Base-by-base conservation (phyloP, 2,888 invertebrate species). In the Drosophila bunnanda region DNA sequence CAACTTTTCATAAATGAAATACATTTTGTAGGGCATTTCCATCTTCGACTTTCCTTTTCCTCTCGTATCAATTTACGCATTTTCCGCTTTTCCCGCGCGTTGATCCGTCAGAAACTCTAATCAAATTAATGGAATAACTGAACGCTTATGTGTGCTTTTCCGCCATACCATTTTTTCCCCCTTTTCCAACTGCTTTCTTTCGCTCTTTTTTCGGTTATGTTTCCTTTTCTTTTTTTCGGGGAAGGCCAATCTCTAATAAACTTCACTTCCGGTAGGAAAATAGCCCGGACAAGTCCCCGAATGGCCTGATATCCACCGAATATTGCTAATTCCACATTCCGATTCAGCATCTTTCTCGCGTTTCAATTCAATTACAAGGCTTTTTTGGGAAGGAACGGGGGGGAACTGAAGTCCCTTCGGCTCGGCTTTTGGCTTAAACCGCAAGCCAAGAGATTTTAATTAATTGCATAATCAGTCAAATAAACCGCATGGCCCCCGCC, bases 391-490 rank as follows among this genome's bases (percentile, higher is more conserved):
- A 12, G 25, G 25, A 4, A 25, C 2, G 8, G 25, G 2, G 32
- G 17, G 30, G 5, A 17, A 36, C 13, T 38, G 17, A 17, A 48
- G 28, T 43, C 41, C 36, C 55, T n/a, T 17, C 32, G 28, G 48
- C n/a, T 66, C 46, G 44, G 39, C 36, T 58, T 61, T 54, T 44
- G 62, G 41, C 77, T 70, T 78, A 70, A 66, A 76, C 83, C 85
- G 60, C 81, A 75, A 55, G 71, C 80, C 70, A 79, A 67, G 68
- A 77, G 77, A 80, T 81, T 88, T 74, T 89, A 85, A 87, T 85
- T 85, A 85, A 85, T 85, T 84, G 89, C 72, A 85, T 85, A 85
- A 85, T 85, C 84, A 86, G 75, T 83, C 79, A 81, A 83, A 83
- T 73, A 75, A 80, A 83, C 89, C 84, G 50, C 86, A 74, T 30